Conservation (phyloP, 2,797 vertebrate species). For the Coregonus sp. region DNA sequence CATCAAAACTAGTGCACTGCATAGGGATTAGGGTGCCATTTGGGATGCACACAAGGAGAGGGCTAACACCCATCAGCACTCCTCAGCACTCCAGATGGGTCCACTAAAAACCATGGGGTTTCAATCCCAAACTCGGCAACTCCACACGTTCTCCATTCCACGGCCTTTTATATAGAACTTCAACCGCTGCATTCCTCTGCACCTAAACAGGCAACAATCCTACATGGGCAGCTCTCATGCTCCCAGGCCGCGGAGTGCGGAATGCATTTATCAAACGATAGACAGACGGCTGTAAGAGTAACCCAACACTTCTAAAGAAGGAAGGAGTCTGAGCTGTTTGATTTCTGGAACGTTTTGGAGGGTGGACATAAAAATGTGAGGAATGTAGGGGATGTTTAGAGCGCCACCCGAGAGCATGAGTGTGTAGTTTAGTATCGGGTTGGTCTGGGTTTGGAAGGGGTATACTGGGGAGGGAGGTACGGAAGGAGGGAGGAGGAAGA, state of each 20-base stretch:
- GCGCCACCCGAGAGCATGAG: constrained; percentile 7
- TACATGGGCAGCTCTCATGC: constrained; percentile 37
- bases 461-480: constrained; percentile 38
- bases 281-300: constrained; percentile 32
- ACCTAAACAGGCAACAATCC: constrained; percentile 14
- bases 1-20: neutral
- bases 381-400: constrained; percentile 59
- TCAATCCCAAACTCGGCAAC: constrained; percentile 24
- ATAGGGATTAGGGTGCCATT: neutral
- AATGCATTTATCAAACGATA: constrained; percentile 52
- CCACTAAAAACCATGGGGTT: constrained; percentile 43
- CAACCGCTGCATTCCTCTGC: constrained; percentile 43
- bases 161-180: constrained; percentile 39
- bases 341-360: constrained; percentile 36
- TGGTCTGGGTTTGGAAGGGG: constrained; percentile 22
- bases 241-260: constrained; percentile 53
- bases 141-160: neutral
- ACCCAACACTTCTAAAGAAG: constrained; percentile 48
- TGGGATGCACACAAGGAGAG: neutral
- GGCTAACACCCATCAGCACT: neutral
- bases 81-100: constrained; percentile 21
- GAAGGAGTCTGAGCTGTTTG: constrained; percentile 18
- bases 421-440: constrained; percentile 4
- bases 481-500: neutral
- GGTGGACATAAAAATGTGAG: constrained; percentile 61